These are phyloP conservation scores for Trissonchulus latispiculum DNA, from an alignment of 2,888 invertebrate species.

Conservation along the genomic window DNA sequence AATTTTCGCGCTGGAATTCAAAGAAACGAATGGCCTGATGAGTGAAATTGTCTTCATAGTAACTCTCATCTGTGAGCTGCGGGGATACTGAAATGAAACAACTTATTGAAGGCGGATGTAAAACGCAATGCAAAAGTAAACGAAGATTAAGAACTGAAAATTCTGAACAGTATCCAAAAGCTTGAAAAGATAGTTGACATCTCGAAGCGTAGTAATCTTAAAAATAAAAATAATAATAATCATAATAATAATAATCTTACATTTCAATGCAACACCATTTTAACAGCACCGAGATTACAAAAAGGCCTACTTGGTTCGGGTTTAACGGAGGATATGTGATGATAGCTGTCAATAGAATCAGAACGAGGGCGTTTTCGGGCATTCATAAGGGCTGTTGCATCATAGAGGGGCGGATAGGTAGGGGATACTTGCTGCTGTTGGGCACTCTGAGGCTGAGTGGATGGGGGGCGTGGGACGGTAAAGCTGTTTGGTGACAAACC, in stretches of 20 bases:
- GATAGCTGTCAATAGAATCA: background rate
- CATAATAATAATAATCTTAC: too few species aligned
- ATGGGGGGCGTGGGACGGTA: background rate
- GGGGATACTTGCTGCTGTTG: conserved; percentile 10
- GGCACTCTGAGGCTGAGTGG: background rate
- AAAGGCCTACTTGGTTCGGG: conserved; percentile 12
- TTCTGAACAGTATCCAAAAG: too few species aligned
- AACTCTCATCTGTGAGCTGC: conserved; percentile 8
- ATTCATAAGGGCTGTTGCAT: background rate
- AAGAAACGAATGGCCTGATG: conserved; percentile 34
- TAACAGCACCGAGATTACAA: too few species aligned
- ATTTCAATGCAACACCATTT: too few species aligned
- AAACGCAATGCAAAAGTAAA: too few species aligned
- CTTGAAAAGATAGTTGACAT: too few species aligned
- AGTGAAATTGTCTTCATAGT: conserved; percentile 20
- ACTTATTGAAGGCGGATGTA: too few species aligned
- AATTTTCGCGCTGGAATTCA: conserved; percentile 34
- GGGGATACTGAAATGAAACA: conserved; percentile 18
- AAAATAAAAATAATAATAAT: too few species aligned
- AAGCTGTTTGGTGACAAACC: conserved; percentile 16
- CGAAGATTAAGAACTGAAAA: too few species aligned
- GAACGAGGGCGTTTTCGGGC: background rate
- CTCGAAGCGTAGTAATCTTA: too few species aligned
- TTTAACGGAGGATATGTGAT: background rate
- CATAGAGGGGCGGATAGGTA: background rate